Percentiles rank a stretch among this genome's conserved stretches.
Conservation (phyloP, 2,888 invertebrate species). For the Ectemnius lituratus region DNA sequence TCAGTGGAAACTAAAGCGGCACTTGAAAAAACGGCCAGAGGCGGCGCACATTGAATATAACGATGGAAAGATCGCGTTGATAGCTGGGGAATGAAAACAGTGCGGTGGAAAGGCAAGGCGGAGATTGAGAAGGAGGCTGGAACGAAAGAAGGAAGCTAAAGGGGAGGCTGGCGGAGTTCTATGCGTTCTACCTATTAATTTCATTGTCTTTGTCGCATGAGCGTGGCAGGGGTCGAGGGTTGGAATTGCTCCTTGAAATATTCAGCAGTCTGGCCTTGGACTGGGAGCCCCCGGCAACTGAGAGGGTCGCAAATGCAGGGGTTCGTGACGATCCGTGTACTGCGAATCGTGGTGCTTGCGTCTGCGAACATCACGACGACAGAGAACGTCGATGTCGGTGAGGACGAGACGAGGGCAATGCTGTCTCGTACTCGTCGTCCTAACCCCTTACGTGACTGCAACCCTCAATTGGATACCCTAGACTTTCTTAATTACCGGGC, state of each 20-base stretch:
- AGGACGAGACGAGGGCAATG: slow-evolving; percentile 8
- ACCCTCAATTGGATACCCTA: slow-evolving; percentile 11
- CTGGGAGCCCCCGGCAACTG: slow-evolving; percentile 35
- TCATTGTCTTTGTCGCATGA: slow-evolving; percentile 65
- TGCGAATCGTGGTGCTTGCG: slow-evolving; percentile 43
- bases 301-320: slow-evolving; percentile 54
- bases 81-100: no score
- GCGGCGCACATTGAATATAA: no score
- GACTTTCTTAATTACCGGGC: slow-evolving; percentile 30
- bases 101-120: neutral
- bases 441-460: slow-evolving; percentile 27
- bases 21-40: no score
- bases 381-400: slow-evolving; percentile 4
- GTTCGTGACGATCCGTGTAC: slow-evolving; percentile 71
- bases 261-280: slow-evolving; percentile 68
- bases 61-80: no score
- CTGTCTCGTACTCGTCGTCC: slow-evolving; percentile 1
- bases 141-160: slow-evolving; percentile 26
- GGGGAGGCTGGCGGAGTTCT: slow-evolving; percentile 15
- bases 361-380: slow-evolving; percentile 30
- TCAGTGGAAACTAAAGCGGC: no score
- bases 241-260: slow-evolving; percentile 74
- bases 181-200: slow-evolving; percentile 65
- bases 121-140: neutral
- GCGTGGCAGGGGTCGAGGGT: slow-evolving; percentile 48